Evolutionary conservation across 2,888 invertebrate species (phyloP).

Genomic region (Acleris cristana): DNA sequence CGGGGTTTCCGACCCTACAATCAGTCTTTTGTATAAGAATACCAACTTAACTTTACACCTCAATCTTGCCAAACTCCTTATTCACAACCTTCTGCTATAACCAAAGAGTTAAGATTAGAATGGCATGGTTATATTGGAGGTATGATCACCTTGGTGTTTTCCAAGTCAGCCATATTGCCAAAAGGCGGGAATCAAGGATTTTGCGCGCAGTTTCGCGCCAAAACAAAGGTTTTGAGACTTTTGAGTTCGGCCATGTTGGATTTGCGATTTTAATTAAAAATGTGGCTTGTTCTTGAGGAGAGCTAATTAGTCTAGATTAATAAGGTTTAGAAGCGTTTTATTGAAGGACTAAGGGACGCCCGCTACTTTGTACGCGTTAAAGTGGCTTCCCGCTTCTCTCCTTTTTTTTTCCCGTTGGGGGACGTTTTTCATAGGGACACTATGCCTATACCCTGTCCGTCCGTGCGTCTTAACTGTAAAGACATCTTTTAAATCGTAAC

Average conservation of each 20-base stretch:
- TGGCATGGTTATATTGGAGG: background rate
- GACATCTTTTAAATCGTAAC: no score
- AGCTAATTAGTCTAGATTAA: slow-evolving; percentile 1
- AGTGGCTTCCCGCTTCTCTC: no score
- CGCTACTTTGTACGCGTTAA: no score
- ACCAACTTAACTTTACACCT: slow-evolving; percentile 39
- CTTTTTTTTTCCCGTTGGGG: no score
- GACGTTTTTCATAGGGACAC: no score
- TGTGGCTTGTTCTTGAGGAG: background rate
- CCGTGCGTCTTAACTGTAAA: no score
- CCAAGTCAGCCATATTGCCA: slow-evolving; percentile 51
- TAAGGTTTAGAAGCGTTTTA: no score
- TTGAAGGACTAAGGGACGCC: no score
- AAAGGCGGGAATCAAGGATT: slow-evolving; percentile 61
- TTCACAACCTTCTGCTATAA: background rate
- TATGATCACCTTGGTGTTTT: slow-evolving; percentile 38
- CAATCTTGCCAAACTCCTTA: background rate
- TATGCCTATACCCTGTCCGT: no score
- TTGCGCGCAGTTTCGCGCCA: slow-evolving; percentile 54
- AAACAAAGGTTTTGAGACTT: slow-evolving; percentile 50
- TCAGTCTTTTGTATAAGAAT: slow-evolving; percentile 56
- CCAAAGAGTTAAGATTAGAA: slow-evolving; percentile 3
- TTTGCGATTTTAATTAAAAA: slow-evolving; percentile 31
- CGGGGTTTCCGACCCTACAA: slow-evolving; percentile 56
- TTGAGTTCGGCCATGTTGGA: slow-evolving; percentile 46